Evolutionary conservation across 1,140 invertebrate species (phyloP).

Genomic region (Batillaria attramentaria): DNA sequence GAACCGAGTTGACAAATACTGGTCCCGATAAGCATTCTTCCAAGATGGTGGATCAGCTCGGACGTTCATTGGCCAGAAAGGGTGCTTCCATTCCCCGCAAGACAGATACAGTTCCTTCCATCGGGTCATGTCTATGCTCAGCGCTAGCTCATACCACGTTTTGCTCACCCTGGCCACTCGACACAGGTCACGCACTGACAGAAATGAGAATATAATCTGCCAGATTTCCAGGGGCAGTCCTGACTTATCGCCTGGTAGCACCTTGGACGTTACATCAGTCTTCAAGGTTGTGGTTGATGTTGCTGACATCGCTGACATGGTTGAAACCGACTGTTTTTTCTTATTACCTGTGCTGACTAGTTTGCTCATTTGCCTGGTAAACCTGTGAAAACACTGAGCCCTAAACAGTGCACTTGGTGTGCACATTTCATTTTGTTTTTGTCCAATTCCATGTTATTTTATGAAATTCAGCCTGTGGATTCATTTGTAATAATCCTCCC

Average conservation of each 20-base stretch:
- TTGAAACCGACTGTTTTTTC: not conserved
- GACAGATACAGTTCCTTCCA: conserved; percentile 62
- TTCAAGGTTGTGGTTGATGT: conserved; percentile 7
- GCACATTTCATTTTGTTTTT: no score
- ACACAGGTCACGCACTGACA: conserved; percentile 58
- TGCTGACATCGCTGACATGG: conserved; percentile 13
- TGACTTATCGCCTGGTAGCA: conserved; percentile 60
- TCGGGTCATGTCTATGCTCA: conserved; percentile 55
- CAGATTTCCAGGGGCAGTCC: conserved; percentile 64
- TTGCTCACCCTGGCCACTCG: conserved; percentile 58
- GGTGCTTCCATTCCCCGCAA: conserved; percentile 61
- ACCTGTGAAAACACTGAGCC: not conserved
- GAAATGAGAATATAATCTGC: conserved; percentile 62
- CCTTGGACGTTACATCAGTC: conserved; percentile 34
- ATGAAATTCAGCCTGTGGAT: no score
- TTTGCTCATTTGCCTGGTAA: not conserved
- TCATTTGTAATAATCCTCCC: no score
- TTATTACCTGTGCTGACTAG: not conserved
- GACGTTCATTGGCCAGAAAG: conserved; percentile 62
- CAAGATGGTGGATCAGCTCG: conserved; percentile 61
- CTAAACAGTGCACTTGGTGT: not conserved
- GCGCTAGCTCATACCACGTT: conserved; percentile 60
- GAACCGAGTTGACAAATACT: conserved; percentile 54
- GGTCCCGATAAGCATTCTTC: conserved; percentile 57
- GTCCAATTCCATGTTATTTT: no score